Evolutionary conservation across 2,113 vertebrate genomes (phyloP), one percentile per base, ranked within the genome.

Genomic region (Empidonax traillii): DNA sequence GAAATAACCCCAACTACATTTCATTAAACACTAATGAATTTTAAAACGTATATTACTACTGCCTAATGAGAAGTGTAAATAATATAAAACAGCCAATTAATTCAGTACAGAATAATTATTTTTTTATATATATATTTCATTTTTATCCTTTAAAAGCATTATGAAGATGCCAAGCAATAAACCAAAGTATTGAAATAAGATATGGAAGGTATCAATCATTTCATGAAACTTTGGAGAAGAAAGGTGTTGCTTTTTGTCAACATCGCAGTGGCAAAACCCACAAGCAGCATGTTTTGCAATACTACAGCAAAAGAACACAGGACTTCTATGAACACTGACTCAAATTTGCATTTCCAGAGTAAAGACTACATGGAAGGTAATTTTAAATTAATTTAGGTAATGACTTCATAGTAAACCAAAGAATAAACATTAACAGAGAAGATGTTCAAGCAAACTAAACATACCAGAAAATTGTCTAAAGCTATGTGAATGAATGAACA

Each of bases 11-110:
- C 2, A 85, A 76, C 65, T 86, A 90, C 33, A 62, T 83, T 92
- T 94, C 69, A 87, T 85, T 91, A 94, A 86, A 46, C 41, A 74
- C 27, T 85, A 85, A 90, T 81, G 84, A 51, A 93, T 83, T 94
- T 93, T 80, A 67, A 91, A 93, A 73, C 9, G 39, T 56, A 15
- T 75, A 93, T 73, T 61, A 79, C 58, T 17, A 8, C 12, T 81
- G 33, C 58, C 56, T 86, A 92, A 86, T 78, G 39, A 96, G 41
- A 77, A 91, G 3, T 46, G 41, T 56, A 85, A 91, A 77, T 47
- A 94, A 90, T 44, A 91, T 9, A 84, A 88, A 94, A 51, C 37
- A 87, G 46, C 4, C 37, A 93, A 35, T 71, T 90, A 76, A 21
- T 21, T 66, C 33, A 75, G 31, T 25, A 92, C 31, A 89, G 63